These are phyloP conservation scores for Athene noctua DNA, from an alignment of 2,113 vertebrate species.

Conservation along the genomic window DNA sequence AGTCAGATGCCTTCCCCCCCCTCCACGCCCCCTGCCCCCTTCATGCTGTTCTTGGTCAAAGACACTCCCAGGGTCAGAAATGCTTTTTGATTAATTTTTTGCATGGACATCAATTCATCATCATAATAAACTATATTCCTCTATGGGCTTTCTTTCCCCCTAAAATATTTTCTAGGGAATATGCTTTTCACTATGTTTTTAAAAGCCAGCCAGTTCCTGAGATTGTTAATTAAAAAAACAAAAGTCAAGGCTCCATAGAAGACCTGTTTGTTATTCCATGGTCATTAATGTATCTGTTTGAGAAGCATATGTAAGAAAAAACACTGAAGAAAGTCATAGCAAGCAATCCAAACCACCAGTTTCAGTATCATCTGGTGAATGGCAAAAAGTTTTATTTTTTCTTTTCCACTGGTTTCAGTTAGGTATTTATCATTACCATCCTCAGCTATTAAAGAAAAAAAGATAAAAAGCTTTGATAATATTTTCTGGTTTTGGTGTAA, in stretches of 20 bases:
- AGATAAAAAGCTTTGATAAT: not conserved
- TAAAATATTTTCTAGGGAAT: not conserved
- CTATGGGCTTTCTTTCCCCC: not conserved
- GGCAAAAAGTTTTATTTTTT: not conserved
- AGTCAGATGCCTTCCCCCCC: not conserved
- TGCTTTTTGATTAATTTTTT: not conserved
- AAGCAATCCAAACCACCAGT: not conserved
- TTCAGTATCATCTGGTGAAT: not conserved
- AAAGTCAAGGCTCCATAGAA: not conserved
- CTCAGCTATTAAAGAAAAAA: not conserved
- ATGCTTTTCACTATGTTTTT: not conserved
- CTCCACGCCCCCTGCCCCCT: too few species aligned
- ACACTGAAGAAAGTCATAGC: not conserved
- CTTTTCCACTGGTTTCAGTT: not conserved
- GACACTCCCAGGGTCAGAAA: not conserved
- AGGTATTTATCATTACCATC: not conserved
- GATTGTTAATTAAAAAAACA: not conserved
- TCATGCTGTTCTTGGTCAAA: not conserved
- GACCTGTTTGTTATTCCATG: not conserved
- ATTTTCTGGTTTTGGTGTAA: not conserved
- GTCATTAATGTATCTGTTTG: not conserved
- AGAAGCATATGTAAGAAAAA: not conserved
- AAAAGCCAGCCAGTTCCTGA: not conserved
- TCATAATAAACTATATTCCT: not conserved
- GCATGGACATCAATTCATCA: not conserved